Conservation (phyloP, 2,888 invertebrate genomes). For the Orchestes rusci region DNA sequence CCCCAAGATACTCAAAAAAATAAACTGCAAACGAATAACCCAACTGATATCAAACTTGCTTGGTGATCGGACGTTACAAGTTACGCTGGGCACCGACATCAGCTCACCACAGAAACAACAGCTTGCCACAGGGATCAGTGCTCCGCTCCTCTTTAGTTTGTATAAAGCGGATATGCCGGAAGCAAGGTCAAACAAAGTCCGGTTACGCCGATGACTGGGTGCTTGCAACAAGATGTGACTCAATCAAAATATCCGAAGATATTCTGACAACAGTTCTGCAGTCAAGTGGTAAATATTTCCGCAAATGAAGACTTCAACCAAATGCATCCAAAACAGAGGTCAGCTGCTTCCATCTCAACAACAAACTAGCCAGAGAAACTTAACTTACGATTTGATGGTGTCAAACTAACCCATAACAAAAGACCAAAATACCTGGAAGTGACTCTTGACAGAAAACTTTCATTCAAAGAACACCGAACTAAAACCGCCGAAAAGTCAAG, state of each 20-base stretch:
- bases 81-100: constrained; percentile 4
- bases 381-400: background rate
- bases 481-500: constrained; percentile 1
- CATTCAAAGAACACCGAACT: constrained; percentile 1
- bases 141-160: constrained; percentile 3
- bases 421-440: background rate
- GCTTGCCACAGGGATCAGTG: constrained; percentile 1
- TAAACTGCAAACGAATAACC: constrained; percentile 13
- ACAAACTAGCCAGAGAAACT: constrained; percentile 7
- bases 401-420: background rate
- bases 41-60: constrained; percentile 13
- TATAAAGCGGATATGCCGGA: background rate
- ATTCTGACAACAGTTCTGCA: background rate
- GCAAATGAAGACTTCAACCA: background rate
- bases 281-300: background rate
- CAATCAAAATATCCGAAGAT: too few species aligned
- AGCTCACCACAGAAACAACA: background rate
- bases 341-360: constrained; percentile 10
- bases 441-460: constrained; percentile 1
- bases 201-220: constrained; percentile 1
- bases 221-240: too few species aligned
- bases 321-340: constrained; percentile 10
- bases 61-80: too few species aligned
- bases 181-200: background rate
- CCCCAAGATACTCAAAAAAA: constrained; percentile 13